Evolutionary conservation across 2,113 vertebrate genomes (phyloP).

Genomic region (Shinisaurus crocodilurus): DNA sequence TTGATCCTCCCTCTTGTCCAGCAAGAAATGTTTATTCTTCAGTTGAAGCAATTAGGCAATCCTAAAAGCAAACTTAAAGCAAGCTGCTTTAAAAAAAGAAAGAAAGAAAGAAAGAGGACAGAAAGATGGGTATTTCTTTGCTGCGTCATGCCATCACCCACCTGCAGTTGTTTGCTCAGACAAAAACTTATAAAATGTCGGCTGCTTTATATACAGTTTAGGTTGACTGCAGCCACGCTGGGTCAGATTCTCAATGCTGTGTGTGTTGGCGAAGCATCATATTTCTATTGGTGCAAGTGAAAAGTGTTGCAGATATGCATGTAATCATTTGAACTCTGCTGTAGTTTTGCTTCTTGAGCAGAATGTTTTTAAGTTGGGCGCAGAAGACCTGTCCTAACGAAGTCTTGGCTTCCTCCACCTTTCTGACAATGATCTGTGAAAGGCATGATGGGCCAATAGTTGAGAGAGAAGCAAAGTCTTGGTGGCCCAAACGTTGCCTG

Average conservation of each 20-base stretch:
- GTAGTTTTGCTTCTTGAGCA: neutral
- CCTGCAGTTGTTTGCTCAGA: neutral
- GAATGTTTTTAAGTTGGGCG: neutral
- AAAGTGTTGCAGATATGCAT: neutral
- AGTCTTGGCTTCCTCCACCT: neutral
- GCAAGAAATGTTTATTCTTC: neutral
- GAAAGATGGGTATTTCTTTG: neutral
- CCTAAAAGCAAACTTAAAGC: neutral
- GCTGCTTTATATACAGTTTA: neutral
- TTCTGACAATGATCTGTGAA: neutral
- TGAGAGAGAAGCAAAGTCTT: neutral
- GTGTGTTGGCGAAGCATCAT: neutral
- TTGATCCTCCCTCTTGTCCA: neutral
- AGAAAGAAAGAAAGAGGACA: no score
- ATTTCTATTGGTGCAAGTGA: neutral
- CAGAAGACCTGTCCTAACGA: neutral
- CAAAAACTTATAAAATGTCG: neutral
- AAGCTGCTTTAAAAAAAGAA: neutral
- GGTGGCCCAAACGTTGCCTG: neutral
- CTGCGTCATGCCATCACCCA: neutral
- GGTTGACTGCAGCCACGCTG: no score
- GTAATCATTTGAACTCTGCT: neutral
- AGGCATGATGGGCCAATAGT: no score
- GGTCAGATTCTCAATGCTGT: neutral
- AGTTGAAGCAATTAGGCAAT: neutral